Percentiles rank a stretch among this genome's conserved stretches.
Conservation (phyloP, 2,113 vertebrate species). For the Ctenomys sociabilis region DNA sequence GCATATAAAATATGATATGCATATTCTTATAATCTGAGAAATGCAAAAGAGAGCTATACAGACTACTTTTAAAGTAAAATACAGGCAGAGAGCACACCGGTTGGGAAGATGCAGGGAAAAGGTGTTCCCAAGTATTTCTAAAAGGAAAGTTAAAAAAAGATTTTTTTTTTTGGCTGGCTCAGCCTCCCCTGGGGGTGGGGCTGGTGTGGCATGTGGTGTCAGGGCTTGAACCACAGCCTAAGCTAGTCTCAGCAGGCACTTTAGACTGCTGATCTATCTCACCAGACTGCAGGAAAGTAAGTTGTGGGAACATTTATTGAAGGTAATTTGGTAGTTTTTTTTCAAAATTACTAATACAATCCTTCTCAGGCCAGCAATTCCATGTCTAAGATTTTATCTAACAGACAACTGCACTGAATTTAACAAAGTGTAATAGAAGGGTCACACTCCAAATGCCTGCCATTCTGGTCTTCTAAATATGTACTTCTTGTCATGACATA, state of each 20-base stretch:
- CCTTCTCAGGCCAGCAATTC: not conserved
- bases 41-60: not conserved
- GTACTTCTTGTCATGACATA: no score
- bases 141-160: not conserved
- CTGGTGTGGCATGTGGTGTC: no score
- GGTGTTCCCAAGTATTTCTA: not conserved
- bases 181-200: no score
- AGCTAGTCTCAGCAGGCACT: no score
- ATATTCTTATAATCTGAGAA: not conserved
- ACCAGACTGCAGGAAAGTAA: not conserved
- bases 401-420: no score
- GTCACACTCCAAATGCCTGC: no score
- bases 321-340: not conserved
- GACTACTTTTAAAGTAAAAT: not conserved
- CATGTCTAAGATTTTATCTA: slow-evolving; percentile 1
- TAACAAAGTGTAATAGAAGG: no score
- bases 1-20: not conserved
- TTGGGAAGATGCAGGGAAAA: not conserved
- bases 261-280: no score
- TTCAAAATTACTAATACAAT: not conserved
- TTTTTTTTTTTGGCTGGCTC: no score
- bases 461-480: no score
- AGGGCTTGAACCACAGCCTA: no score
- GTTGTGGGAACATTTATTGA: not conserved
- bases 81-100: not conserved